Percentiles rank a stretch among this genome's conserved stretches.
Conservation (phyloP, 2,113 vertebrate genomes). For the Trogon surrucura region DNA sequence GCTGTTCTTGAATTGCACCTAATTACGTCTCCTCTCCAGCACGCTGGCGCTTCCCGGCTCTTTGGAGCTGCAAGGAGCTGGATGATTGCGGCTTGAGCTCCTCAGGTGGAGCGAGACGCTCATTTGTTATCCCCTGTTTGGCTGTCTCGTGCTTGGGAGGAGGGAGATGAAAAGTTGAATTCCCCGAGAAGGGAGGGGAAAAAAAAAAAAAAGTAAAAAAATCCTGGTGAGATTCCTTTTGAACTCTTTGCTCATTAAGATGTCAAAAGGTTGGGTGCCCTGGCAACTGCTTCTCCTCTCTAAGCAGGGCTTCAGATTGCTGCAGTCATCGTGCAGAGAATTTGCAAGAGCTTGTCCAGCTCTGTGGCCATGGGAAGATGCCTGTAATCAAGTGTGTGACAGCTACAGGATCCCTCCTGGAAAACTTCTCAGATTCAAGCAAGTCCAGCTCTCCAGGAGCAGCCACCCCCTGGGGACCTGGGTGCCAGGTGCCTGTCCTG, state of each 20-base stretch:
- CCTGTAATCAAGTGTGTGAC: rapidly evolving
- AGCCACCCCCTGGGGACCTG: background rate
- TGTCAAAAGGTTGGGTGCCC: constrained; percentile 54
- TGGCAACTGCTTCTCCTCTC: constrained; percentile 1
- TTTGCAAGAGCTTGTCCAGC: background rate
- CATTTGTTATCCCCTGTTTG: constrained; percentile 6
- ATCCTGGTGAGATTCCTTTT: background rate
- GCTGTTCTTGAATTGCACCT: constrained; percentile 56
- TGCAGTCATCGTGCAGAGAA: background rate
- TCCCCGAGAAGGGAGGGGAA: background rate
- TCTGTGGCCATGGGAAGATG: background rate
- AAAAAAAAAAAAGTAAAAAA: rapidly evolving
- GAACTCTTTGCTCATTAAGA: constrained; percentile 55
- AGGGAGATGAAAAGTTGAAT: constrained; percentile 28
- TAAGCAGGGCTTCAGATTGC: constrained; percentile 21
- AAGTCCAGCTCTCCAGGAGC: background rate
- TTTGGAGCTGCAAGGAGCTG: constrained; percentile 10
- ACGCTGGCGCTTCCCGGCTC: background rate
- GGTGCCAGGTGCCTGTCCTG: background rate
- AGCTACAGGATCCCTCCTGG: background rate
- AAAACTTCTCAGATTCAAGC: background rate
- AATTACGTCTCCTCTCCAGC: constrained; percentile 35
- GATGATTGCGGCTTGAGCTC: constrained; percentile 44
- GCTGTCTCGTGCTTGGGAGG: background rate
- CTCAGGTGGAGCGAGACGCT: constrained; percentile 44